phyloP scores from a whole-genome alignment of 1,140 invertebrate species.

The Anoplophora glabripennis region DNA sequence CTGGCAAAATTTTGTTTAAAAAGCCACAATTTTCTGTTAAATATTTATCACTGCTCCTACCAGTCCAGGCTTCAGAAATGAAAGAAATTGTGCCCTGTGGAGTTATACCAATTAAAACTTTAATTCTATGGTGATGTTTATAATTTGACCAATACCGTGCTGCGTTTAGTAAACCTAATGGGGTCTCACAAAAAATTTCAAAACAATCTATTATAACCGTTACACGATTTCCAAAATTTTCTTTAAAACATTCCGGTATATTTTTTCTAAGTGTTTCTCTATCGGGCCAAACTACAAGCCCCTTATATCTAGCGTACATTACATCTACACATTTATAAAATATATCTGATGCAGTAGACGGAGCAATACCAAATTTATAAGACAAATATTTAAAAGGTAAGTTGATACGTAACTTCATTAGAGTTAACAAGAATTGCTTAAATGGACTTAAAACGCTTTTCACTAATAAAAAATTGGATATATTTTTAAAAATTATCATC shows the following conservation, averaged over 20 bases:
- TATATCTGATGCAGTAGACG: background rate
- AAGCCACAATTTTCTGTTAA: no score
- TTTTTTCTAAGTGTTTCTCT: slow-evolving; percentile 10
- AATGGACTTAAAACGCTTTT: background rate
- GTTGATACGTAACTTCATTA: background rate
- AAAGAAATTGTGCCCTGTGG: no score
- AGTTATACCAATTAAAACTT: no score
- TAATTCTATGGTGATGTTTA: no score
- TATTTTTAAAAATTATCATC: background rate
- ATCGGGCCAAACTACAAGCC: slow-evolving; percentile 13
- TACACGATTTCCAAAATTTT: slow-evolving; percentile 19
- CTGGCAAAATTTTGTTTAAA: no score
- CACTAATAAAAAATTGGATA: background rate
- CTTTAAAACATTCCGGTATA: slow-evolving; percentile 18
- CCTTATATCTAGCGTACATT: background rate
- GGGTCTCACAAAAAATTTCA: no score
- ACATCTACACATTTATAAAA: slow-evolving; percentile 6
- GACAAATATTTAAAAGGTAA: slow-evolving; percentile 1
- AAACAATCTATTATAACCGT: slow-evolving; percentile 16
- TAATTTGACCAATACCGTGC: no score
- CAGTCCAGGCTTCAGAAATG: no score
- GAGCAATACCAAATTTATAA: background rate
- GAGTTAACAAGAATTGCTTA: background rate
- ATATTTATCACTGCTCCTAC: no score
- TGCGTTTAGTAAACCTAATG: no score